phyloP scores from a whole-genome alignment of 1,140 invertebrate genomes.

The Drosophila quadrilineata region DNA sequence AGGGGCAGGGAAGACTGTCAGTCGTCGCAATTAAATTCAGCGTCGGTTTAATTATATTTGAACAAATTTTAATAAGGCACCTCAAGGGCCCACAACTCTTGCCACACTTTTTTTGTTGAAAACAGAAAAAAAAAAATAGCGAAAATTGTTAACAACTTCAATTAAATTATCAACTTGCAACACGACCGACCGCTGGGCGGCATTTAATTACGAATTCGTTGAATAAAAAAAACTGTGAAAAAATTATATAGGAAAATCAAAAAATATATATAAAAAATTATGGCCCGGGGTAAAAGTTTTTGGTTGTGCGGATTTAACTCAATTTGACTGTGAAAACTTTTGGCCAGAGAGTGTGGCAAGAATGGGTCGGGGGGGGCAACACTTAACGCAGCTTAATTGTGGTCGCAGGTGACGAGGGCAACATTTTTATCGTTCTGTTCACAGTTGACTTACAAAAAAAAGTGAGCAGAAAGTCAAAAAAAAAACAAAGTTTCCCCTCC shows the following conservation, averaged over 20 bases:
- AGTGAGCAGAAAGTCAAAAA: too few species aligned
- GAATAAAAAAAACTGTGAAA: neutral
- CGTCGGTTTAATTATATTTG: conserved; percentile 70
- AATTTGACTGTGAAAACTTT: conserved; percentile 70
- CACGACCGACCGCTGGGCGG: conserved; percentile 42
- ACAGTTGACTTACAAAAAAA: too few species aligned
- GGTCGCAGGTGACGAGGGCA: conserved; percentile 71
- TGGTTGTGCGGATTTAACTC: conserved; percentile 59
- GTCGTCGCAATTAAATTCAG: conserved; percentile 62
- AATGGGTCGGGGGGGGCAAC: conserved; percentile 46
- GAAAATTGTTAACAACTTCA: conserved; percentile 76
- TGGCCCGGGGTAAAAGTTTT: conserved; percentile 49
- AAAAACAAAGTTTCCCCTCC: conserved; percentile 30
- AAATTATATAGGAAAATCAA: neutral
- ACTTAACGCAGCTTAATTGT: conserved; percentile 78
- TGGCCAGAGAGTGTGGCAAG: conserved; percentile 24
- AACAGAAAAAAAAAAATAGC: too few species aligned
- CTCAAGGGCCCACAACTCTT: conserved; percentile 10
- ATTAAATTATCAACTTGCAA: conserved; percentile 78
- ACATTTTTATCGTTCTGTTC: conserved; percentile 80
- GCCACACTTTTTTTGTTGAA: conserved; percentile 11
- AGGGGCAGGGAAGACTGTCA: conserved; percentile 27
- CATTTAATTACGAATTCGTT: conserved; percentile 49
- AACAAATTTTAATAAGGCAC: conserved; percentile 73
- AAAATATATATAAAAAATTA: conserved; percentile 20